Conservation (phyloP, 2,888 invertebrate species). For the Cataglyphis rosenhaueri region DNA sequence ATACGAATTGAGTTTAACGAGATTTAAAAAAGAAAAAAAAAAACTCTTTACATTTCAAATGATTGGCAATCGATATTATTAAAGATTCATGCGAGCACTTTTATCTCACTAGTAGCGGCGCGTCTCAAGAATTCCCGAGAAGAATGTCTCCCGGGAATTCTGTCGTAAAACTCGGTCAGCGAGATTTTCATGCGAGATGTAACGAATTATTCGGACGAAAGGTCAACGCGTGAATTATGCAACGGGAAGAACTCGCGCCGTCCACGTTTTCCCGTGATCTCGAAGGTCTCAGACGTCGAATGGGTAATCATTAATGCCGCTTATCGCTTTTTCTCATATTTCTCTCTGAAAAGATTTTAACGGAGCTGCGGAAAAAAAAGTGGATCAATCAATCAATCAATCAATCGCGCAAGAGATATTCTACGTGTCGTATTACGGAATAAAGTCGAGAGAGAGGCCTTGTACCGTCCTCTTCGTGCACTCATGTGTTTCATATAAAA, state of each 20-base stretch:
- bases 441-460: conserved; percentile 34
- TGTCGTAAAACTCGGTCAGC: conserved; percentile 38
- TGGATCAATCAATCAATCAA: background rate
- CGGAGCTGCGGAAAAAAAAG: conserved; percentile 1
- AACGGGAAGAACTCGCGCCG: conserved; percentile 24
- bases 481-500: background rate
- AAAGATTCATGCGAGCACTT: background rate
- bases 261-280: conserved; percentile 21
- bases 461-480: background rate
- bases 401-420: conserved; percentile 13
- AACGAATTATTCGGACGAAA: conserved; percentile 37
- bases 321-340: background rate
- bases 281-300: conserved; percentile 13
- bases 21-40: background rate
- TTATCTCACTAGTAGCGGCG: background rate
- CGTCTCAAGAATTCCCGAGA: conserved; percentile 9
- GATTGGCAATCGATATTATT: background rate
- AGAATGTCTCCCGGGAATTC: background rate
- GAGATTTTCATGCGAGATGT: conserved; percentile 14
- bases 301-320: conserved; percentile 36
- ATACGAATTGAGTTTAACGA: background rate
- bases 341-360: conserved; percentile 16
- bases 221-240: conserved; percentile 49
- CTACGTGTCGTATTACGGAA: conserved; percentile 27
- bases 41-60: background rate